Conservation (phyloP, 2,113 vertebrate species). For the Pseudois nayaur region DNA sequence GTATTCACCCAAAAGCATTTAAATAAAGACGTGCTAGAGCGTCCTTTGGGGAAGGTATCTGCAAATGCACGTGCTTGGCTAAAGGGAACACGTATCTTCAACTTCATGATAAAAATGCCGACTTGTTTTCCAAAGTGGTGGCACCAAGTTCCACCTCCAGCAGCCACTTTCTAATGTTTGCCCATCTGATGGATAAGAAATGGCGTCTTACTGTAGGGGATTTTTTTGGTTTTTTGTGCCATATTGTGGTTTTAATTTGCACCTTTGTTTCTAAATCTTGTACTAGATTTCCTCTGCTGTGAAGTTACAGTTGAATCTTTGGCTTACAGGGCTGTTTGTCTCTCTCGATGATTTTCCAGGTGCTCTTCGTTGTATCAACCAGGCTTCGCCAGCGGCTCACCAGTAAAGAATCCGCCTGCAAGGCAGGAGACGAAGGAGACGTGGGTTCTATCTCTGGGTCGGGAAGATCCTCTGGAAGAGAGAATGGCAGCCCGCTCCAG, state of each 20-base stretch:
- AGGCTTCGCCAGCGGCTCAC: background rate
- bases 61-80: rapidly evolving
- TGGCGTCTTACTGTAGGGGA: rapidly evolving
- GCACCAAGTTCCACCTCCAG: background rate
- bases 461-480: background rate
- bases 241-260: rapidly evolving
- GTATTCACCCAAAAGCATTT: background rate
- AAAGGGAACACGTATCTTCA: rapidly evolving
- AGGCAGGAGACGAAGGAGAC: background rate
- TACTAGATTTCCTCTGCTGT: background rate
- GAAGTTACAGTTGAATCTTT: background rate
- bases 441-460: background rate
- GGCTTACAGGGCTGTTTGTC: background rate
- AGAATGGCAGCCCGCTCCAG: background rate
- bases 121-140: background rate
- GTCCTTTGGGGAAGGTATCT: background rate
- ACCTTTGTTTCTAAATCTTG: background rate
- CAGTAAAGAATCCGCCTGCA: background rate
- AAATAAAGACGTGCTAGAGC: rapidly evolving
- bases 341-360: background rate
- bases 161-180: rapidly evolving
- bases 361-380: background rate
- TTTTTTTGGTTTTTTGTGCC: background rate
- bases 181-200: rapidly evolving
- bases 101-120: background rate